Conservation (phyloP, 2,797 vertebrate genomes). For the Cichlasoma orientale region DNA sequence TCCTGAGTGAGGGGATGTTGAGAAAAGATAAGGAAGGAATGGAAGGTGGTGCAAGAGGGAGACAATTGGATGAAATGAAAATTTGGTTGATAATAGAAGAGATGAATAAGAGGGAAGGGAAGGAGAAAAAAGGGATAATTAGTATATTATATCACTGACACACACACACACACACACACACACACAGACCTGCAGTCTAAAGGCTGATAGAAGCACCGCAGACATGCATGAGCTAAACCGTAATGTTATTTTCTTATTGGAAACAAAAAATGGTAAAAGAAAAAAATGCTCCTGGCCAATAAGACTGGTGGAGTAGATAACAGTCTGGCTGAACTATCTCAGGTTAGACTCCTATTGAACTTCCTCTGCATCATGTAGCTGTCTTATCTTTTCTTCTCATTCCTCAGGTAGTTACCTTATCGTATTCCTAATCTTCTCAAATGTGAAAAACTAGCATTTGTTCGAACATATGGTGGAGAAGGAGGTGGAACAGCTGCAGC, state of each 20-base stretch:
- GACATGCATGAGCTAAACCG: neutral
- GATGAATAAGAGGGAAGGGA: neutral
- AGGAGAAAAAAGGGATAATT: conserved; percentile 12
- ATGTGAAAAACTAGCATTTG: conserved; percentile 55
- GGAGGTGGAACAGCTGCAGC: conserved; percentile 32
- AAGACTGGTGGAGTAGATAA: neutral
- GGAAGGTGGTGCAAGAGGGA: neutral
- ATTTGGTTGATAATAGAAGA: neutral
- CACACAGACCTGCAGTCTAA: neutral
- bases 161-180: neutral
- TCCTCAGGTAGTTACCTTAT: conserved; percentile 15
- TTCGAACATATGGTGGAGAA: conserved; percentile 48
- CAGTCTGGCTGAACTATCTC: neutral
- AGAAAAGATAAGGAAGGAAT: neutral
- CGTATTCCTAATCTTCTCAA: conserved; percentile 32
- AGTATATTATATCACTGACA: conserved; percentile 12
- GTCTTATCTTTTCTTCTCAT: conserved; percentile 5
- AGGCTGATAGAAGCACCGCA: neutral
- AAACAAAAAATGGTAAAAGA: neutral
- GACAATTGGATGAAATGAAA: neutral
- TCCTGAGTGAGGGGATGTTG: conserved; percentile 76
- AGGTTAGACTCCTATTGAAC: neutral
- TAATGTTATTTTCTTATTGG: neutral
- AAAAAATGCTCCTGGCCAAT: neutral
- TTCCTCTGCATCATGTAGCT: neutral